Evolutionary conservation across 53 echinoderm and acorn worm species (phyloP), one percentile per base, ranked within the genome.

Genomic region (Echinometra lucunter): DNA sequence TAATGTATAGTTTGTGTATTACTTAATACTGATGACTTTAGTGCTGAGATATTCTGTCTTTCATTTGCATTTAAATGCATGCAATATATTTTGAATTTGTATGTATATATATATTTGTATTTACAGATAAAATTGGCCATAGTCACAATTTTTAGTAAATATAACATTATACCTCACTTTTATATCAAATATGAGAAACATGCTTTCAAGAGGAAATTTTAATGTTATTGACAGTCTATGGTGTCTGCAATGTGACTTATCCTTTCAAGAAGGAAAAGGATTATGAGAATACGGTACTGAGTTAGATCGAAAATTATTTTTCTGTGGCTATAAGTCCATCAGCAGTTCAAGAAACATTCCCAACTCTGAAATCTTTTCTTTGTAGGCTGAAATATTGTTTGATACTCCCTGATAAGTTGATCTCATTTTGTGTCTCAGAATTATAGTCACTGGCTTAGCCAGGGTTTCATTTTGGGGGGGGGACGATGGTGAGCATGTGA

Each of bases 341-440:
- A 78, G 21, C 42, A 19, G 17, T 42, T 21, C 19, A 78, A 42
- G 38, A 42, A 38, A 42, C 23, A 12, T 42, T 19, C 4, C 38
- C 42, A 78, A 38, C 78, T 78, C 78, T 78, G 78, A 78, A 78
- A 78, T 40, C 37, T 78, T 42, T 19, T 78, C 78, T 78, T 38
- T 78, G 5, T 42, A 78, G 78, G 19, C 40, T 78, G 78, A 78
- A 78, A 78, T 78, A 78, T 0, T 38, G 17, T 78, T 42, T 78
- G 18, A 19, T 21, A 18, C 13, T 38, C 11, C 23, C 18, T 42
- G 5, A 40, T 40, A 7, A 40, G 1, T 38, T 40, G 13, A 42
- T 32, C 11, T 35, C 35, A 53, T 67, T 32, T 32, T 72, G 70
- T 70, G 70, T 70, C 3, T 30, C 13, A 13, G 35, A 13, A 35